Base-by-base conservation (phyloP, 2,797 vertebrate genomes). In the Monodelphis domestica region DNA sequence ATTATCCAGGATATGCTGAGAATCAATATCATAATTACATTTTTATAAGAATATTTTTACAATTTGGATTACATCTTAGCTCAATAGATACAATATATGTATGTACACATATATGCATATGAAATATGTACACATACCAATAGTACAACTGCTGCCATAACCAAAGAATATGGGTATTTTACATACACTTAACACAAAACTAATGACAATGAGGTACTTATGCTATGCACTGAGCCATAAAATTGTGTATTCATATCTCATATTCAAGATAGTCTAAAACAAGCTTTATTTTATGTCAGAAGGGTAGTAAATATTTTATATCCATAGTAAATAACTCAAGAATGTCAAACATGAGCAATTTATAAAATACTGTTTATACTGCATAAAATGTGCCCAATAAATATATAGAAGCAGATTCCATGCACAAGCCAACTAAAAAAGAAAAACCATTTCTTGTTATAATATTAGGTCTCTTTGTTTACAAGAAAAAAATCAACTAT, bases 381-480 rank as follows among this genome's bases (percentile, higher is more conserved):
- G 89, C 95, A 88, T 96, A 96, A 92, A 88, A 52, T 84, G 59
- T 54, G 11, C 89, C 59, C 92, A 78, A n/a, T 91, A 88, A 90
- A 52, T 59, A 63, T 12, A 93, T 29, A 93, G 91, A 94, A 87
- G 87, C 53, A 56, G 33, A 88, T 87, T 89, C 54, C 51, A 89
- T 12, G 92, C 53, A 55, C 38, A 78, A 53, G 52, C 84, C 26
- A 91, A 59, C 52, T 55, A 54, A 95, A 91, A 89, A 89, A 54
- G 78, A 87, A 10, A 92, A 78, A 89, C 92, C 87, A 70, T 50
- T 89, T 94, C 14, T 88, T 87, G 59, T 52, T 92, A 89, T 1
- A 93, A 6, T 90, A 90, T 38, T 90, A 91, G 53, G 90, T 92
- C 53, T 91, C 92, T 93, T 45, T 30, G 33, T 87, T 94, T 89